Conservation (phyloP, 2,888 invertebrate species). For the Lepas anatifera region DNA sequence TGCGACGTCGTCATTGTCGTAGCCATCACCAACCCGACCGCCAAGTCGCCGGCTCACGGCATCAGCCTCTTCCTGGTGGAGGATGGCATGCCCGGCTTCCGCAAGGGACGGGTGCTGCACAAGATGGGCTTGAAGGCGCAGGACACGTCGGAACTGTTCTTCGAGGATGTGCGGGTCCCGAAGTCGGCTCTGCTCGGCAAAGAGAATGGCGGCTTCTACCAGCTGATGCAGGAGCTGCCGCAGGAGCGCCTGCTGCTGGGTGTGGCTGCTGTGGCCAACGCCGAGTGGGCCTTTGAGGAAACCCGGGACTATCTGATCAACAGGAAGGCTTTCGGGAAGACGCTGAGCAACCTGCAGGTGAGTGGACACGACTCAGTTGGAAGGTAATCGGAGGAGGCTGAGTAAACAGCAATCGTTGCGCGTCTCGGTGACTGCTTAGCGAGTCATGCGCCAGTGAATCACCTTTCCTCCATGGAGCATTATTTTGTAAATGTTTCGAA, state of each 20-base stretch:
- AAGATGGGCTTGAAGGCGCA: constrained; percentile 37
- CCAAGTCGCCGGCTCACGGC: constrained; percentile 36
- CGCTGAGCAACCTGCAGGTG: constrained; percentile 34
- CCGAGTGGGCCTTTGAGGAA: constrained; percentile 37
- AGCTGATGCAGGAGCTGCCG: constrained; percentile 37
- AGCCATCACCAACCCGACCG: constrained; percentile 34
- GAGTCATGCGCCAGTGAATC: too few relatives aligned
- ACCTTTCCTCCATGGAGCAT: too few relatives aligned
- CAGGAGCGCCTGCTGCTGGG: constrained; percentile 37
- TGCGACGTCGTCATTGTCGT: constrained; percentile 36
- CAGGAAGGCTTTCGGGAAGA: constrained; percentile 38
- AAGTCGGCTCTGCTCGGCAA: constrained; percentile 32
- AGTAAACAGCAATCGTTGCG: too few relatives aligned
- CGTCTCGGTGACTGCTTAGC: too few relatives aligned
- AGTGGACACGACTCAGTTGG: too few relatives aligned
- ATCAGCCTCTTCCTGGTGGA: constrained; percentile 38
- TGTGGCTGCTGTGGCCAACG: constrained; percentile 30
- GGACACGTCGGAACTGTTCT: constrained; percentile 37
- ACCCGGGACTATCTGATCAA: constrained; percentile 35
- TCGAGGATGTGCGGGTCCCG: constrained; percentile 36
- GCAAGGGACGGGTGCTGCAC: constrained; percentile 35
- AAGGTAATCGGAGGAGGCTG: too few relatives aligned
- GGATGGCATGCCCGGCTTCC: constrained; percentile 35
- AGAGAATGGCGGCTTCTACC: constrained; percentile 35
- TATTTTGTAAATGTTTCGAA: too few relatives aligned